These are phyloP conservation scores for Villa cingulata DNA, from an alignment of 2,888 invertebrate genomes.

Conservation along the genomic window DNA sequence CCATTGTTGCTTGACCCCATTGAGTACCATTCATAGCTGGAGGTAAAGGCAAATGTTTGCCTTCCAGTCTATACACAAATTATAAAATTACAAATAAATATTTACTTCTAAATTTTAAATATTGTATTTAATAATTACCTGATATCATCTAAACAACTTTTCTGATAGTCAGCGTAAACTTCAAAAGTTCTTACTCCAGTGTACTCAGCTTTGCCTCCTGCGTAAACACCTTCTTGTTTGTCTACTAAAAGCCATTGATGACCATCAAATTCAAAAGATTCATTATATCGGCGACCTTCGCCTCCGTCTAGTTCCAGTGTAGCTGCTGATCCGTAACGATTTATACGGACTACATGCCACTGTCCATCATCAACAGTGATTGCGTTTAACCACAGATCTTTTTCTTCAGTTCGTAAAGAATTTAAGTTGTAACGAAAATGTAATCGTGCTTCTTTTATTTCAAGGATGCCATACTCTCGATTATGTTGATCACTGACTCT, in stretches of 20 bases:
- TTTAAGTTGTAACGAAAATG: constrained; percentile 90
- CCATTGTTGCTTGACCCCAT: constrained; percentile 93
- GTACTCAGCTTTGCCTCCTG: constrained; percentile 91
- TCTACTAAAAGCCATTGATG: constrained; percentile 87
- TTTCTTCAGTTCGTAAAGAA: constrained; percentile 77
- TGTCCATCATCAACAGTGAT: constrained; percentile 89
- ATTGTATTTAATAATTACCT: constrained; percentile 23
- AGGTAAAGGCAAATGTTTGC: constrained; percentile 85
- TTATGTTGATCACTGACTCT: constrained; percentile 89
- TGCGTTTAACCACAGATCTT: constrained; percentile 77
- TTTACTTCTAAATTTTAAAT: not conserved
- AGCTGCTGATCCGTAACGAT: constrained; percentile 84
- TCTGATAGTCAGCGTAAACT: constrained; percentile 88
- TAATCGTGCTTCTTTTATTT: constrained; percentile 79
- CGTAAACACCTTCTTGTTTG: constrained; percentile 89
- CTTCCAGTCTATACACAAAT: constrained; percentile 55
- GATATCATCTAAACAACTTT: constrained; percentile 60
- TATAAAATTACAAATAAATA: not conserved
- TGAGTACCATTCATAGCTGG: constrained; percentile 91
- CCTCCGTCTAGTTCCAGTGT: constrained; percentile 88
- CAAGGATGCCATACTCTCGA: constrained; percentile 81
- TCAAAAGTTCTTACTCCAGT: constrained; percentile 88
- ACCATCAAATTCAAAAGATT: constrained; percentile 78
- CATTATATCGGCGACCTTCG: constrained; percentile 85
- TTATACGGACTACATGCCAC: constrained; percentile 90